Percentiles rank a stretch among this genome's conserved stretches.
Evolutionary conservation across 2,888 invertebrate genomes (phyloP).

Genomic region (Ochlodes sylvanus): DNA sequence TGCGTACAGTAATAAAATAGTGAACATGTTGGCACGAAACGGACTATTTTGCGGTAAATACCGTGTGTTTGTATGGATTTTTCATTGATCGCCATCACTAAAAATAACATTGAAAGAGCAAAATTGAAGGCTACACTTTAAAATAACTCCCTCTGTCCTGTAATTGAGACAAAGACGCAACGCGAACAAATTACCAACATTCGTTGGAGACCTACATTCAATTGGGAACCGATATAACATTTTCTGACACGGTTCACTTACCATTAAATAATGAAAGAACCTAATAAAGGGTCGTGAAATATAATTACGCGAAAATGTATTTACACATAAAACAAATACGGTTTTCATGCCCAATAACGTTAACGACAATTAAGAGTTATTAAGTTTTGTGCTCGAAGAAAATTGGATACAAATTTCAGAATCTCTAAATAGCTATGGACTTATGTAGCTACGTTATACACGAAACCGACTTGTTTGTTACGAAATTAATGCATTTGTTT

Average conservation of each 20-base stretch:
- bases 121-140: conserved; percentile 61
- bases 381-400: conserved; percentile 13
- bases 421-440: background rate
- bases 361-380: conserved; percentile 16
- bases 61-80: conserved; percentile 12
- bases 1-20: conserved; percentile 18
- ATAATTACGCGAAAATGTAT: conserved; percentile 44
- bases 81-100: conserved; percentile 24
- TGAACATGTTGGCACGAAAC: conserved; percentile 25
- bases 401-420: conserved; percentile 16
- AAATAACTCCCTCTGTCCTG: conserved; percentile 64
- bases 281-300: conserved; percentile 34
- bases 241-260: conserved; percentile 23
- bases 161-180: conserved; percentile 66
- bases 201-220: conserved; percentile 45
- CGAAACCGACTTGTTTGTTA: background rate
- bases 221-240: conserved; percentile 41
- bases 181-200: conserved; percentile 52
- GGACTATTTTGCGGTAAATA: conserved; percentile 9
- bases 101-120: conserved; percentile 36
- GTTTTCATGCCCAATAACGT: conserved; percentile 14
- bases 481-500: background rate
- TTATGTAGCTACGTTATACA: background rate
- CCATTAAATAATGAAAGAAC: conserved; percentile 6
- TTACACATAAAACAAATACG: conserved; percentile 4